Conservation (phyloP, 53 echinoderm and acorn worm genomes). For the Antedon mediterranea region DNA sequence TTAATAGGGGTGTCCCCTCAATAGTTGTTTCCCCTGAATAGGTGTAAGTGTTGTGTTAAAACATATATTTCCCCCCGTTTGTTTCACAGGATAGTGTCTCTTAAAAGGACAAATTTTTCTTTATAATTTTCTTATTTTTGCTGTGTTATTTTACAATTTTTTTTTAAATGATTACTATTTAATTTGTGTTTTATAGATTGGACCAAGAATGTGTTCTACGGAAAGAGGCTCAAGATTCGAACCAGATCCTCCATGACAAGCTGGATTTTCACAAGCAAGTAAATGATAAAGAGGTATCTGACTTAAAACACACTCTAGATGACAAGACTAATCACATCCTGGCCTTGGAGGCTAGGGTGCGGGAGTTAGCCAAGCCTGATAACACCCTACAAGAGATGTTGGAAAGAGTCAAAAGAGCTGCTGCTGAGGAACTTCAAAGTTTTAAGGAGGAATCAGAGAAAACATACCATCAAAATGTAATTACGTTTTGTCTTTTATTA, state of each 20-base stretch:
- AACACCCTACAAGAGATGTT: conserved; percentile 66
- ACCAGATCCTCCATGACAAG: conserved; percentile 46
- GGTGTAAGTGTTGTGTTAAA: too few relatives aligned
- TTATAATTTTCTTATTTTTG: too few relatives aligned
- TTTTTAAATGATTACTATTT: too few relatives aligned
- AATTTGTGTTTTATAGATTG: conserved; percentile 14
- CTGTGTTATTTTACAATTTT: too few relatives aligned
- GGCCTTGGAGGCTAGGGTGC: conserved; percentile 62
- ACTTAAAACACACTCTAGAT: conserved; percentile 17
- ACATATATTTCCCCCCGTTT: too few relatives aligned
- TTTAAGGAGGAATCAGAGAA: conserved; percentile 76
- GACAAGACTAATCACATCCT: conserved; percentile 81
- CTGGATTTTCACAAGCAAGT: conserved; percentile 64
- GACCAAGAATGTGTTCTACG: conserved; percentile 62
- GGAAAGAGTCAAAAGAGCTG: conserved; percentile 55
- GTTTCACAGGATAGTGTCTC: too few relatives aligned
- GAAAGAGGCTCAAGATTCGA: conserved; percentile 69
- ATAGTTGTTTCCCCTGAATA: too few relatives aligned
- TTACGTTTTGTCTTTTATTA: not conserved
- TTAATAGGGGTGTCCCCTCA: too few relatives aligned
- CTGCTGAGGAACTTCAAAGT: conserved; percentile 56
- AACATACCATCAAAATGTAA: conserved; percentile 77
- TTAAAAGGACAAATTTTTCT: too few relatives aligned
- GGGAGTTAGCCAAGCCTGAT: conserved; percentile 76
- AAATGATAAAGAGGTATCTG: conserved; percentile 31